phyloP scores from a whole-genome alignment of 1,140 invertebrate species.

The Notospermus geniculatus region DNA sequence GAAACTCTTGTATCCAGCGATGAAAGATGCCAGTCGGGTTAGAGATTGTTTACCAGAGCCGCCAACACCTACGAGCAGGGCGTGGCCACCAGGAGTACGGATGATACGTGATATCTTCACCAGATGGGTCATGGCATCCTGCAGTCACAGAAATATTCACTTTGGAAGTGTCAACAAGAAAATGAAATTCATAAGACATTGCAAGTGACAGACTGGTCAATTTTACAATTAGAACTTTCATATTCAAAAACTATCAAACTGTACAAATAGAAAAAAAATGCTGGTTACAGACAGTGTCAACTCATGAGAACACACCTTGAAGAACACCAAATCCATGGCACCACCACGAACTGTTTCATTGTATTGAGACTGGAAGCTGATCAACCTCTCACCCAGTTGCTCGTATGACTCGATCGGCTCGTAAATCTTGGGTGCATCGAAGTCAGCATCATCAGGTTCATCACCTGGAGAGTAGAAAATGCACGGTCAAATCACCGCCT shows the following conservation, averaged over 20 bases:
- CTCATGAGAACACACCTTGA: conserved; percentile 62
- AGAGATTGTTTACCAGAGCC: conserved; percentile 96
- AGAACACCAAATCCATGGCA: conserved; percentile 98
- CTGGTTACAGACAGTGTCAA: not conserved
- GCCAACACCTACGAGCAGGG: conserved; percentile 92
- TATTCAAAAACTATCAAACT: no score
- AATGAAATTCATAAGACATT: not conserved
- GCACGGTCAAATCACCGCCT: no score
- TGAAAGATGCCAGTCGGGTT: conserved; percentile 92
- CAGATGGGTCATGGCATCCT: conserved; percentile 92
- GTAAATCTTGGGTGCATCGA: conserved; percentile 91
- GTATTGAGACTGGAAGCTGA: conserved; percentile 88
- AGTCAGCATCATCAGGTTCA: conserved; percentile 81
- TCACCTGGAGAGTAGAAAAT: conserved; percentile 62
- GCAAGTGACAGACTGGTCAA: not conserved
- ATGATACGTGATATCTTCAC: conserved; percentile 95
- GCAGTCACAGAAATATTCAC: no score
- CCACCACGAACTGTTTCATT: conserved; percentile 94
- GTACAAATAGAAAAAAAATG: no score
- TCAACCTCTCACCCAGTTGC: conserved; percentile 76
- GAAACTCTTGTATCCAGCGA: conserved; percentile 94
- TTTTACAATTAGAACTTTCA: no score
- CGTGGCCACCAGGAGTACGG: conserved; percentile 89
- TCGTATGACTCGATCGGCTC: conserved; percentile 76
- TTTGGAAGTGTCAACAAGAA: not conserved